Evolutionary conservation across 2,888 invertebrate genomes (phyloP).

Genomic region (Metacarcinus magister): DNA sequence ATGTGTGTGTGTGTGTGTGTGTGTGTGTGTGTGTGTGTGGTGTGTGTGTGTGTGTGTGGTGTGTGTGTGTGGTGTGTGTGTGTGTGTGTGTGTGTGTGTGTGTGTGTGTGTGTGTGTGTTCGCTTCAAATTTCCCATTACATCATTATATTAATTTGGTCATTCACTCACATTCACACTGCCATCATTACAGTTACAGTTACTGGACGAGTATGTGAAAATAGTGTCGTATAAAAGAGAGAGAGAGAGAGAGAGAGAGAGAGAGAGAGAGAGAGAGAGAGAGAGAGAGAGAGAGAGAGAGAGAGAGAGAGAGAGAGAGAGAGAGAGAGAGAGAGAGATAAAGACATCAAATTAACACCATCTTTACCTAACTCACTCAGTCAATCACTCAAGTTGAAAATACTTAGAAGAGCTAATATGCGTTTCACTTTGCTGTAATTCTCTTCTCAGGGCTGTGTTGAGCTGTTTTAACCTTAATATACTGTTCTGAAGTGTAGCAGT

Average conservation of each 20-base stretch:
- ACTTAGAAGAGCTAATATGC: not conserved
- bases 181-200: conserved; percentile 26
- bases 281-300: conserved; percentile 13
- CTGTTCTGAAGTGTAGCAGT: not conserved
- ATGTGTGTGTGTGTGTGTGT: not conserved
- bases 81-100: conserved; percentile 53
- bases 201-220: conserved; percentile 29
- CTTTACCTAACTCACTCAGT: no score
- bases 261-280: conserved; percentile 4
- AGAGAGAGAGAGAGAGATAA: no score
- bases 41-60: conserved; percentile 51
- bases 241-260: conserved; percentile 13
- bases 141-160: conserved; percentile 47
- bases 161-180: not conserved
- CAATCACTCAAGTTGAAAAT: not conserved
- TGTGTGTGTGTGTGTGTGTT: not conserved
- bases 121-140: not conserved
- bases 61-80: conserved; percentile 53
- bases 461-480: not conserved
- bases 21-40: not conserved
- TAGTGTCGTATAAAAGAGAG: not conserved
- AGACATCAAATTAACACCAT: no score
- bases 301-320: no score
- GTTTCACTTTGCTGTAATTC: not conserved
- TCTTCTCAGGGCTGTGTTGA: not conserved